phyloP scores from a whole-genome alignment of 2,113 vertebrate species.

The Platysternon megacephalum region DNA sequence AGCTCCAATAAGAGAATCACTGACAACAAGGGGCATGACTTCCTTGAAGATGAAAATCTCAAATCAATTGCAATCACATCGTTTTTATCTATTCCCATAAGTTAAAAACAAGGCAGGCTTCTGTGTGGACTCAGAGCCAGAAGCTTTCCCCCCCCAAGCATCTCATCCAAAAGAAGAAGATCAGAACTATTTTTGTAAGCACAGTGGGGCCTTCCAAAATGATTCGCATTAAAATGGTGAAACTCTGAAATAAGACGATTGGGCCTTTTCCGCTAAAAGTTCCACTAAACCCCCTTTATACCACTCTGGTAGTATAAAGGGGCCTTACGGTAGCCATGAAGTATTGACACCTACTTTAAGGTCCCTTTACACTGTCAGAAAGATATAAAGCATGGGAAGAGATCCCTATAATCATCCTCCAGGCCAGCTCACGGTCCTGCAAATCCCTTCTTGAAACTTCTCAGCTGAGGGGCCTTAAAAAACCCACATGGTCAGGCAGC shows the following conservation, averaged over 20 bases:
- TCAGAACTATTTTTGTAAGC: neutral
- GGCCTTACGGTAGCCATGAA: neutral
- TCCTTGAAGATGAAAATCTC: conserved; percentile 38
- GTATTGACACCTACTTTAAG: rapidly evolving
- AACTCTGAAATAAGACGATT: neutral
- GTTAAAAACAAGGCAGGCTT: neutral
- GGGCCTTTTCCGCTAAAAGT: rapidly evolving
- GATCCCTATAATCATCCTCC: neutral
- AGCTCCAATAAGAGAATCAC: conserved; percentile 20
- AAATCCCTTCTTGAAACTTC: neutral
- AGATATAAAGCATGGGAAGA: neutral
- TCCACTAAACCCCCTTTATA: neutral
- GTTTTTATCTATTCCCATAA: neutral
- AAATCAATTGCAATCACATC: neutral
- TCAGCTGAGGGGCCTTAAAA: neutral
- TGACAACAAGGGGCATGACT: neutral
- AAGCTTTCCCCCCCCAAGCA: neutral
- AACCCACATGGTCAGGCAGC: neutral
- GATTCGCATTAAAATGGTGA: neutral
- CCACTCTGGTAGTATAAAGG: neutral
- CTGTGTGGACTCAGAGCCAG: neutral
- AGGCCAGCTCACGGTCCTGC: rapidly evolving
- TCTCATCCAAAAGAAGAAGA: neutral
- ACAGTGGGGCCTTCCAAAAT: neutral
- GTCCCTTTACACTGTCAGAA: neutral